Percentiles rank a stretch among this genome's conserved stretches.
phyloP scores from a whole-genome alignment of 30 jellyfish, hydroid and myxozoan species.

The Mastigias papua region DNA sequence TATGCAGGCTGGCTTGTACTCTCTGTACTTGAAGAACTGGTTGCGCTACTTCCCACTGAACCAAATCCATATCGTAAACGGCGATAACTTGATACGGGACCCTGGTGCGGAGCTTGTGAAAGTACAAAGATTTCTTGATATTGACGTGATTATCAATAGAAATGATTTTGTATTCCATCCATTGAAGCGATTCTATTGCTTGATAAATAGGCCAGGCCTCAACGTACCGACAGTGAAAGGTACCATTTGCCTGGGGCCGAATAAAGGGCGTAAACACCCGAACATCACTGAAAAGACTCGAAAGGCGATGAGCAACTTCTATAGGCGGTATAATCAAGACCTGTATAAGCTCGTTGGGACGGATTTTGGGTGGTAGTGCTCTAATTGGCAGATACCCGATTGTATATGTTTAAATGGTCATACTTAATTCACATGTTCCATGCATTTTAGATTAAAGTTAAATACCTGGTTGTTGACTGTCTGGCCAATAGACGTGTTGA shows the following conservation, averaged over 20 bases:
- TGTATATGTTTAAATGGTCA: slow-evolving; percentile 12
- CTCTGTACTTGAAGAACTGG: slow-evolving; percentile 79
- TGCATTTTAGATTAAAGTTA: too few species aligned
- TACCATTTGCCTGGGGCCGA: slow-evolving; percentile 73
- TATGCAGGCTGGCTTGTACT: slow-evolving; percentile 72
- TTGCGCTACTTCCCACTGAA: slow-evolving; percentile 66
- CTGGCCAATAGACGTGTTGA: too few species aligned
- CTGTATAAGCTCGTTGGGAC: slow-evolving; percentile 71
- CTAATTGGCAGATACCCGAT: neutral
- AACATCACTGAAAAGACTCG: slow-evolving; percentile 49
- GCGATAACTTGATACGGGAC: slow-evolving; percentile 75
- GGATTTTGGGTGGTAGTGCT: slow-evolving; percentile 83
- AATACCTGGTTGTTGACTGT: too few species aligned
- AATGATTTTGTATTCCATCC: slow-evolving; percentile 71
- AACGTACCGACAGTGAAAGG: neutral
- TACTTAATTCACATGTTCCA: neutral
- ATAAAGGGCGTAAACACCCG: slow-evolving; percentile 95
- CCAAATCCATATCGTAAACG: slow-evolving; percentile 90
- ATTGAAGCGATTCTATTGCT: slow-evolving; percentile 89
- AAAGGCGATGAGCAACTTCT: slow-evolving; percentile 67
- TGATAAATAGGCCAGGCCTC: slow-evolving; percentile 30
- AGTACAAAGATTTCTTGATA: slow-evolving; percentile 87
- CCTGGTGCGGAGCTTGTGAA: slow-evolving; percentile 79
- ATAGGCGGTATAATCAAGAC: slow-evolving; percentile 79
- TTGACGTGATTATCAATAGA: slow-evolving; percentile 58